Base-by-base conservation (phyloP, 2,797 vertebrate species). In the Lates japonicus region DNA sequence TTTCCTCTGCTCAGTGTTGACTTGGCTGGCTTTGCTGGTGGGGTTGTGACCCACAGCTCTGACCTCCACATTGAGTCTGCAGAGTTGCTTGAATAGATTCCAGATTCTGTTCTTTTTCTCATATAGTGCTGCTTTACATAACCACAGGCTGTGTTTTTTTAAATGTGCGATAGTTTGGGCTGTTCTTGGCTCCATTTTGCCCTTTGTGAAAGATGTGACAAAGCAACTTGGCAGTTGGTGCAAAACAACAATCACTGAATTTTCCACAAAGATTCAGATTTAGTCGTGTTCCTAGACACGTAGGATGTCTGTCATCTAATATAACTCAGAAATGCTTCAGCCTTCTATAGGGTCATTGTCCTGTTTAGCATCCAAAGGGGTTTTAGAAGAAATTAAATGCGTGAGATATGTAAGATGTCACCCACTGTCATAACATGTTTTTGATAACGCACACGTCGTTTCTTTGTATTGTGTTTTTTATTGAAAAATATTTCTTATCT, bases 41-140 rank as follows among this genome's bases (percentile, higher is more conserved):
- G 46, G 69, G 57, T 77, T 69, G 33, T 81, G 82, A 85, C 76
- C 70, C 12, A 2, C 54, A 41, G 22, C 65, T 70, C 62, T 71
- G 70, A 77, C 80, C 76, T 80, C 61, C 67, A 63, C 75, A 39
- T 20, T 46, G 65, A 76, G 48, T 72, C 68, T 68, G 48, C 63
- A 64, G 46, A 68, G 29, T 48, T 66, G 20, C 46, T 80, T 44
- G 42, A 78, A 71, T 42, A 72, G 41, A 76, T 72, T 69, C 63
- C 3, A 63, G 35, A 72, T 61, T 73, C 41, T 46, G 58, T 33
- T 57, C n/a, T 60, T 69, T 70, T 54, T 49, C 60, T 80, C 51
- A 35, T 79, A 51, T 51, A 55, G 58, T 51, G 6, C 65, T 29
- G 33, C 72, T 82, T 62, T 41, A 70, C 61, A 63, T 74, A 63